phyloP scores from a whole-genome alignment of 2,113 vertebrate species.

The Lepisosteus oculatus region DNA sequence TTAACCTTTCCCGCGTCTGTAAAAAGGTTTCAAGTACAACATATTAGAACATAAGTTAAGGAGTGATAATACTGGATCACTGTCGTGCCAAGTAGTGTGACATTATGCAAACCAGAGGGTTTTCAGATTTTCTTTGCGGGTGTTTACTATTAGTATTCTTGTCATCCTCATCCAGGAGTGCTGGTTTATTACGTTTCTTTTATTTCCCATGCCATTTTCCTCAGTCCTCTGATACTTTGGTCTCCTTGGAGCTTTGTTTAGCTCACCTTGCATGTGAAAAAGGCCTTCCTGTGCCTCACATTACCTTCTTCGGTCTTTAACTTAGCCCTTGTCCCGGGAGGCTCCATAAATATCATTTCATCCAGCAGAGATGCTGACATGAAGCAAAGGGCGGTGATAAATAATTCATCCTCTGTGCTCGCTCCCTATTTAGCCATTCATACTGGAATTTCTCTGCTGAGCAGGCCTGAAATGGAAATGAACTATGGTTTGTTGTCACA shows the following conservation, averaged over 20 bases:
- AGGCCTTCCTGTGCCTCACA: neutral
- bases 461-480: constrained; percentile 14
- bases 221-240: neutral
- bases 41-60: too few species aligned
- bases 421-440: constrained; percentile 66
- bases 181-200: constrained; percentile 11
- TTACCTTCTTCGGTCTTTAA: constrained; percentile 1
- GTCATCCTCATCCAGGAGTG: constrained; percentile 2
- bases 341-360: constrained; percentile 77
- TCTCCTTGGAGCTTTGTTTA: neutral
- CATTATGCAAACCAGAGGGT: neutral
- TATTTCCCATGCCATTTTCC: neutral
- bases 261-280: constrained; percentile 22
- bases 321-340: constrained; percentile 52
- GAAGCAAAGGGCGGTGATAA: constrained; percentile 65
- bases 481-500: constrained; percentile 21
- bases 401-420: constrained; percentile 61
- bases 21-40: too few species aligned
- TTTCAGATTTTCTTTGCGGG: neutral
- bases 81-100: too few species aligned
- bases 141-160: constrained; percentile 4
- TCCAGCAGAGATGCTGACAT: constrained; percentile 65
- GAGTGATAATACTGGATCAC: too few species aligned
- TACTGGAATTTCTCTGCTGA: constrained; percentile 25
- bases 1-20: too few species aligned